A percentile compares a stretch with the other conserved stretches of the same genome.
Conservation (phyloP, 1,140 invertebrate species). For the Neodiprion fabricii region DNA sequence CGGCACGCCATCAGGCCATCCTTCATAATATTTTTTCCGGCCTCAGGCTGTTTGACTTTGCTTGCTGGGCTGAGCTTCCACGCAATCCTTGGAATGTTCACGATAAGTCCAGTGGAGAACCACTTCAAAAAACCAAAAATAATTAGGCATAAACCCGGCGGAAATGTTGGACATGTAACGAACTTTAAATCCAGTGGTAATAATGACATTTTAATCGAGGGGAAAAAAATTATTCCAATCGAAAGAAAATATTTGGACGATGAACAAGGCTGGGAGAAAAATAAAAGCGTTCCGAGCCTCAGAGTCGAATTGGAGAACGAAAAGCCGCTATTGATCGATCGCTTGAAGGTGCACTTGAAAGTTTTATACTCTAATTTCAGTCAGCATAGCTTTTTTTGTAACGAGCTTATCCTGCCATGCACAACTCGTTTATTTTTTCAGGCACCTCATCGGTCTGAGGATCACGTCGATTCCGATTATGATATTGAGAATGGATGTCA, state of each 20-base stretch:
- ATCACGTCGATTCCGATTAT: background rate
- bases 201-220: constrained; percentile 21
- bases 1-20: background rate
- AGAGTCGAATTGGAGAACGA: constrained; percentile 26
- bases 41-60: constrained; percentile 51
- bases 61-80: constrained; percentile 54
- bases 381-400: no score
- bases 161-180: background rate
- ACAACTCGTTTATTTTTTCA: background rate
- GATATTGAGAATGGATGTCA: background rate
- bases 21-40: constrained; percentile 11
- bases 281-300: no score
- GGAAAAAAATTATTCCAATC: constrained; percentile 36
- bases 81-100: constrained; percentile 51
- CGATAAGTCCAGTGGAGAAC: constrained; percentile 58
- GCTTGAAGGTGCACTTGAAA: constrained; percentile 35
- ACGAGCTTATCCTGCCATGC: background rate
- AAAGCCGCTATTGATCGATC: constrained; percentile 40
- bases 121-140: constrained; percentile 34
- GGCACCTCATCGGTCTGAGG: background rate
- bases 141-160: background rate
- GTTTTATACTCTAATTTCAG: no score
- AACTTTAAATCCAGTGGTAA: constrained; percentile 10
- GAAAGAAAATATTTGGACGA: no score
- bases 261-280: no score